phyloP scores from a whole-genome alignment of 2,797 vertebrate genomes.

The Gallinago solitaria region DNA sequence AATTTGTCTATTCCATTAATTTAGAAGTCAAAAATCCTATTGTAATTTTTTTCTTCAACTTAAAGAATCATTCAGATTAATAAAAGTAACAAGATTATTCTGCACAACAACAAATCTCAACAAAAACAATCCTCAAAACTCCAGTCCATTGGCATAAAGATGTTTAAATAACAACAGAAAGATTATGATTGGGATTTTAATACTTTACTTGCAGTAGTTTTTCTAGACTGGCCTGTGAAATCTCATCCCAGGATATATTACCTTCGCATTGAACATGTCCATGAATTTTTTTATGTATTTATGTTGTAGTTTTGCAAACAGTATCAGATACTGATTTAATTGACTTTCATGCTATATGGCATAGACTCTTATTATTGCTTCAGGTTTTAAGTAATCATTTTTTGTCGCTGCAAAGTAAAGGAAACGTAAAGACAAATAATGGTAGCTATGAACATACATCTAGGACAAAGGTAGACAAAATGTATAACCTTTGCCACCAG shows the following conservation, averaged over 20 bases:
- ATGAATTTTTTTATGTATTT: neutral
- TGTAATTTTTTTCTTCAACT: neutral
- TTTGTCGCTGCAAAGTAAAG: neutral
- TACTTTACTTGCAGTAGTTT: neutral
- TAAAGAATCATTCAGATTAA: neutral
- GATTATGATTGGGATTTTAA: neutral
- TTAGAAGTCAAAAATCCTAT: neutral
- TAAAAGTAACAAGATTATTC: neutral
- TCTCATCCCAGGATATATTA: neutral
- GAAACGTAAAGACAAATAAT: neutral
- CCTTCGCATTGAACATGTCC: rapidly evolving
- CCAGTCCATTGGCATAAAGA: neutral
- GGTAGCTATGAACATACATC: neutral
- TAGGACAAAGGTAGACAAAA: neutral
- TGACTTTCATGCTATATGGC: neutral
- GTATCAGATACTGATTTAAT: neutral
- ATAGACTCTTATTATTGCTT: neutral
- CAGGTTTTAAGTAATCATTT: neutral
- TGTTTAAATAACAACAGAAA: neutral
- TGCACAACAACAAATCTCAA: neutral
- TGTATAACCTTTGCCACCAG: neutral
- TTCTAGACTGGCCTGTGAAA: neutral
- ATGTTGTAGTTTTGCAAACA: neutral
- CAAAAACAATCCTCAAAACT: neutral
- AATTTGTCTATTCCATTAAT: neutral